Base-by-base conservation (phyloP, 2,888 invertebrate species). In the Axea sp. region DNA sequence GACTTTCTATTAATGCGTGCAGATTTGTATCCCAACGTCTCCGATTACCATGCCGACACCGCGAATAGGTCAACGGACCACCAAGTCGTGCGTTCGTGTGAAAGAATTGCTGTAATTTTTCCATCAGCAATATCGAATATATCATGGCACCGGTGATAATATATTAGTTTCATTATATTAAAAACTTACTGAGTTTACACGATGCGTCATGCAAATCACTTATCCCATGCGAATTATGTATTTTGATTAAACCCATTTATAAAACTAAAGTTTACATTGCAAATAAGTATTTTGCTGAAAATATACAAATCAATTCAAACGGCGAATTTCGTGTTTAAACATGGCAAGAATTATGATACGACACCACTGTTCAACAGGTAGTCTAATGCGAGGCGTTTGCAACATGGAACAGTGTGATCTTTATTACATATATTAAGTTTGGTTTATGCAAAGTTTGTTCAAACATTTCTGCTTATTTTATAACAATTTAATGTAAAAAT, bases 21-120 rank as follows among this genome's bases (percentile, higher is more conserved):
- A 83, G 84, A 86, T 86, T 86, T 85, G 82, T 86, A 86, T 84
- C 82, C 84, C 80, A 79, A 76, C 80, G 78, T 86, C 86, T 86
- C 86, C 83, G 85, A 84, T 86, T 86, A 86, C 86, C 80, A 75
- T 31, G 49, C 71, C 69, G 65, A 62, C 59, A 59, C 65, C 60
- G 68, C 55, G 73, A 73, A 73, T 60, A 72, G 73, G 71, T 67
- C 71, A 57, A 74, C 73, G 82, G 85, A 86, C 86, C 86, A 86
- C 86, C 86, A 60, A 57, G 67, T 71, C 71, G 75, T 71, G 71
- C 59, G 64, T 45, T 69, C 53, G 51, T 55, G 77, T 78, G 82
- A 81, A 84, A 79, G 81, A 81, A 86, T 86, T 82, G 85, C 85
- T 85, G 86, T 84, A 83, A 86, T 86, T 86, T 85, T 85, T 81